phyloP scores from a whole-genome alignment of 53 echinoderm and acorn worm genomes.

The Mesocentrotus franciscanus region DNA sequence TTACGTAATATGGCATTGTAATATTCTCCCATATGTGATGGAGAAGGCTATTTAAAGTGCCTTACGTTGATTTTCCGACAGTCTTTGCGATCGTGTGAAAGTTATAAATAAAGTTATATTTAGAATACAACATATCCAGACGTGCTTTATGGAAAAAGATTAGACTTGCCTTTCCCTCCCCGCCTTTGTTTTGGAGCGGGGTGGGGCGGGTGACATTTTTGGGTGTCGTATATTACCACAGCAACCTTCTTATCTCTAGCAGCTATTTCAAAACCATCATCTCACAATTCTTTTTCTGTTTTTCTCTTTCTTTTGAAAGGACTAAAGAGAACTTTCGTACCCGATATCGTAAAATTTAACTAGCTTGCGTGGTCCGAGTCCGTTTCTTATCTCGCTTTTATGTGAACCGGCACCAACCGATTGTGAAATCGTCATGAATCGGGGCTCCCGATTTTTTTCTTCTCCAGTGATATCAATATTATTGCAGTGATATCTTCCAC shows the following conservation, averaged over 20 bases:
- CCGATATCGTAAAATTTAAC: not conserved
- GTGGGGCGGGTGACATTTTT: not conserved
- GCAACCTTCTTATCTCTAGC: not conserved
- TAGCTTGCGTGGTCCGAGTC: conserved; percentile 4
- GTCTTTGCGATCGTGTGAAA: too few relatives aligned
- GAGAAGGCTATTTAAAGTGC: too few relatives aligned
- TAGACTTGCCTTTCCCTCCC: not conserved
- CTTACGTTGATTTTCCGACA: too few relatives aligned
- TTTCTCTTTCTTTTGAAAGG: not conserved
- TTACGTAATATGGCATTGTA: too few relatives aligned
- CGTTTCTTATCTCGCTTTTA: not conserved
- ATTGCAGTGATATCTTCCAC: not conserved
- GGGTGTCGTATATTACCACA: not conserved
- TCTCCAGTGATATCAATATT: not conserved
- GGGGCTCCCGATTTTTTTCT: not conserved
- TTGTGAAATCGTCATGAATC: not conserved
- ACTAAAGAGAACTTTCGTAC: not conserved
- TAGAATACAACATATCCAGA: not conserved
- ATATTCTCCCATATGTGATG: too few relatives aligned
- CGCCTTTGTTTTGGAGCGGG: not conserved
- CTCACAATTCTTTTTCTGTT: not conserved
- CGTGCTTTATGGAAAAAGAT: not conserved
- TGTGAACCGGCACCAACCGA: not conserved
- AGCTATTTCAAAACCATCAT: not conserved
- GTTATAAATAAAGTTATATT: not conserved